Evolutionary conservation across 2,113 vertebrate species (phyloP), one percentile per base, ranked within the genome.

Genomic region (Chlorodrepanis virens): DNA sequence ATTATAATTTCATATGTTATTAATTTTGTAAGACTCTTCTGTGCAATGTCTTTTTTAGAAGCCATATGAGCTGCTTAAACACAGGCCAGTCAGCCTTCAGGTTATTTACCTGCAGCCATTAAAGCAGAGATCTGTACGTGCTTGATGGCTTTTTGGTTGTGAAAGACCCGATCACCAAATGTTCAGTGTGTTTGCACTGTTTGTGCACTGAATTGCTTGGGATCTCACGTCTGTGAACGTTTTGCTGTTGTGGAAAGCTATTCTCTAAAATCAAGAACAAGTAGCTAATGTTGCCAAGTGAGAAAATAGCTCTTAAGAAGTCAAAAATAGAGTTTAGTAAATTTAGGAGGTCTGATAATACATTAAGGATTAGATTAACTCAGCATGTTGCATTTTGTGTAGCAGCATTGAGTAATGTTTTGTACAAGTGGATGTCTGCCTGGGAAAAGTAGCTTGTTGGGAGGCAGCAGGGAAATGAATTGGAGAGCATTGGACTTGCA

Each of bases 221-320:
- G 52, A 29, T 90, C 5, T 0, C 8, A 11, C 83, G 29, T 77
- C 57, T 19, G 2, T 75, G 47, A 75, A 44, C 0, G 0, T 70
- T 95, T 56, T 82, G 40, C 37, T 78, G 12, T 71, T 71, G 14
- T 6, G 63, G 50, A 54, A 85, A 79, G 29, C 37, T 75, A 1
- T 52, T 75, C 20, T 87, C 85, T 53, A 65, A 23, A 17, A n/a
- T 80, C 69, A 93, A 57, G 15, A 49, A 10, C 24, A 71, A 50
- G 22, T 56, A 71, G 31, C 33, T 47, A 27, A 28, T 64, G 22
- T 59, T 78, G 31, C 72, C n/a, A 44, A 75, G 49, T 52, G 23
- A 84, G n/a, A 70, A 91, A 81, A 71, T 42, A 50, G 47, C 6
- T 84, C 74, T 57, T 59, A 70, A 53, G 25, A 80, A 81, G 42